Evolutionary conservation across 2,888 invertebrate species (phyloP).

Genomic region (Incurvaria masculella): DNA sequence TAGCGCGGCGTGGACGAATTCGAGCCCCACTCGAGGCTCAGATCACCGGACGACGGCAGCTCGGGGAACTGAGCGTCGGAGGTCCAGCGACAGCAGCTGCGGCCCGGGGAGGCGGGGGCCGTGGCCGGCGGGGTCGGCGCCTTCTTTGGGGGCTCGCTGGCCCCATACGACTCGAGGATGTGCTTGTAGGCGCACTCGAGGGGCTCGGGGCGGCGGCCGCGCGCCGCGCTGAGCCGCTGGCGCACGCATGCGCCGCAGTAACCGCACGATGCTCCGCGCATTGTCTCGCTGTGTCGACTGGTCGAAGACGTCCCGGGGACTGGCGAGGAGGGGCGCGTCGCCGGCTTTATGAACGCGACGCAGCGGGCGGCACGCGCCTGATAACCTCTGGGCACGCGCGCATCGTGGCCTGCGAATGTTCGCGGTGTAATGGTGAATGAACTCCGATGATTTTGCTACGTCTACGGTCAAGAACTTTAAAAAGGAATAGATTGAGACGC

Average conservation of each 20-base stretch:
- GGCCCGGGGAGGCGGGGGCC: constrained; percentile 30
- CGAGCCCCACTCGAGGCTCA: constrained; percentile 47
- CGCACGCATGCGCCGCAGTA: constrained; percentile 49
- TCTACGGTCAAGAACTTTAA: too few relatives aligned
- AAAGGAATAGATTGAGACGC: too few relatives aligned
- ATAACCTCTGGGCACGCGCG: neutral
- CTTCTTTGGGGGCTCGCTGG: constrained; percentile 18
- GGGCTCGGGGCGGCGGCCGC: constrained; percentile 42
- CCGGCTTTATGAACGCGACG: neutral
- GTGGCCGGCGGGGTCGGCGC: constrained; percentile 20
- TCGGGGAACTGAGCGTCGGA: constrained; percentile 50
- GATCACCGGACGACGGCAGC: constrained; percentile 41
- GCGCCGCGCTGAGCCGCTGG: constrained; percentile 35
- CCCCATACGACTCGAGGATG: constrained; percentile 42
- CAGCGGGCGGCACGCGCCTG: neutral
- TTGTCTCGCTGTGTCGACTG: neutral
- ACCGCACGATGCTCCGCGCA: constrained; percentile 42
- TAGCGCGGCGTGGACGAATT: constrained; percentile 32
- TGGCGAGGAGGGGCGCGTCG: neutral
- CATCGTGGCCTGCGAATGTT: neutral
- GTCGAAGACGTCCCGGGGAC: neutral
- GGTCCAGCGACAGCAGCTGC: constrained; percentile 46
- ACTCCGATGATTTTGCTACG: too few relatives aligned
- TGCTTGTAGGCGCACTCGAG: constrained; percentile 51
- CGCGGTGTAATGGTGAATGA: neutral